These are phyloP conservation scores for Labrus mixtus DNA, from an alignment of 2,113 vertebrate genomes.

Conservation along the genomic window DNA sequence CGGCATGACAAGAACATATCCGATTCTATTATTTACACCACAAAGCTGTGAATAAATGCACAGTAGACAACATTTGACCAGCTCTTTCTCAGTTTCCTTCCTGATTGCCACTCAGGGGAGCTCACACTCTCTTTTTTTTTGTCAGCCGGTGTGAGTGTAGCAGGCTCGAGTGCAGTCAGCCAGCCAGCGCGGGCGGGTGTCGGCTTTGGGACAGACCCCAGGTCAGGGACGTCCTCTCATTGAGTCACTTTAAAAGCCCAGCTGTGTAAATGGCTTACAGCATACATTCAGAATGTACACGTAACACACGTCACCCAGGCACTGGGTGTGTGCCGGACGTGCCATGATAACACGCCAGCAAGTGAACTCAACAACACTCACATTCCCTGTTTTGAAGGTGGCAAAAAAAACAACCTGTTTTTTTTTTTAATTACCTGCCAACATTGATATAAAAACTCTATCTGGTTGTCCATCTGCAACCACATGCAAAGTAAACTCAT, in stretches of 20 bases:
- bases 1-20: conserved; percentile 43
- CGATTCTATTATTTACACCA: conserved; percentile 29
- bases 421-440: background rate
- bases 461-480: background rate
- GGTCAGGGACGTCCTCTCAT: conserved; percentile 73
- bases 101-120: conserved; percentile 38
- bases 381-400: conserved; percentile 8
- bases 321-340: conserved; percentile 66
- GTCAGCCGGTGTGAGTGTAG: conserved; percentile 43
- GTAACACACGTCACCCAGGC: conserved; percentile 61
- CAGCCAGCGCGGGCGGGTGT: conserved; percentile 64
- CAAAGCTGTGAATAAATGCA: background rate
- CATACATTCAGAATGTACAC: conserved; percentile 79
- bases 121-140: conserved; percentile 38
- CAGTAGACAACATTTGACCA: background rate
- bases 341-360: conserved; percentile 40
- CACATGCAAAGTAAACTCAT: background rate
- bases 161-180: conserved; percentile 39
- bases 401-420: background rate
- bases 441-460: background rate
- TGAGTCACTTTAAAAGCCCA: conserved; percentile 83
- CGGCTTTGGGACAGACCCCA: conserved; percentile 77
- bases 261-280: conserved; percentile 85
- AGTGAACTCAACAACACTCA: conserved; percentile 35
- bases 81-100: background rate